A percentile compares a stretch with the other conserved stretches of the same genome.
Evolutionary conservation across 1,140 invertebrate genomes (phyloP).

Genomic region (Pseudomyrmex flavicornis): DNA sequence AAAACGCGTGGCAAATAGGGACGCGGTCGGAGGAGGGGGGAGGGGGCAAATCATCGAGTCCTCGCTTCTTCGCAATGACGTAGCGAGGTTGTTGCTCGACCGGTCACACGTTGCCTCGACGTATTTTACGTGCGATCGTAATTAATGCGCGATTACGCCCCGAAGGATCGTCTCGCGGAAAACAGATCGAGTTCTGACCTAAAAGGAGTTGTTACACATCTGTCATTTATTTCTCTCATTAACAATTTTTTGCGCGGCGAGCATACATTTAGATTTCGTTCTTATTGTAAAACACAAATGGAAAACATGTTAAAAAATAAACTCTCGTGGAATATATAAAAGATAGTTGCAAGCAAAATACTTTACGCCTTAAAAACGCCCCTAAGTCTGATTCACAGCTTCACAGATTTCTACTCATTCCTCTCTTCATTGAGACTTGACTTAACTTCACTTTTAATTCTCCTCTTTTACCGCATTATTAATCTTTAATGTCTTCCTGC

Average conservation of each 20-base stretch:
- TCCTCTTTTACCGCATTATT: neutral
- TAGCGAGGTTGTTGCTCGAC: conserved; percentile 66
- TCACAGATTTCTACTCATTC: neutral
- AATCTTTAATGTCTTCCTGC: conserved; percentile 3
- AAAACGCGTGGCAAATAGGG: conserved; percentile 5
- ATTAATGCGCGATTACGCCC: conserved; percentile 63
- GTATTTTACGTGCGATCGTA: conserved; percentile 60
- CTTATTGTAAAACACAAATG: too few species aligned
- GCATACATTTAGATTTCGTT: too few species aligned
- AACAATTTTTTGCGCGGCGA: neutral
- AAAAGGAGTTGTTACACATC: conserved; percentile 12
- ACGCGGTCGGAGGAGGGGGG: neutral
- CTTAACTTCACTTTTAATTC: neutral
- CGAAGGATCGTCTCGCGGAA: conserved; percentile 19
- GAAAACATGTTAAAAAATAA: too few species aligned
- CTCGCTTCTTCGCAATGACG: conserved; percentile 37
- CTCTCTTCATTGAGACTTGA: neutral
- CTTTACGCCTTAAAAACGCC: neutral
- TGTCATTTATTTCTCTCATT: neutral
- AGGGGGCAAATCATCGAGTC: conserved; percentile 26
- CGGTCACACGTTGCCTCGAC: conserved; percentile 63
- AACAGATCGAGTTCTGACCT: conserved; percentile 15
- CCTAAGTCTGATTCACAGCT: neutral
- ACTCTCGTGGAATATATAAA: too few species aligned
- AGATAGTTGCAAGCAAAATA: neutral